Evolutionary conservation across 2,113 vertebrate species (phyloP), one percentile per base, ranked within the genome.

Genomic region (Scartelaos histophorus): DNA sequence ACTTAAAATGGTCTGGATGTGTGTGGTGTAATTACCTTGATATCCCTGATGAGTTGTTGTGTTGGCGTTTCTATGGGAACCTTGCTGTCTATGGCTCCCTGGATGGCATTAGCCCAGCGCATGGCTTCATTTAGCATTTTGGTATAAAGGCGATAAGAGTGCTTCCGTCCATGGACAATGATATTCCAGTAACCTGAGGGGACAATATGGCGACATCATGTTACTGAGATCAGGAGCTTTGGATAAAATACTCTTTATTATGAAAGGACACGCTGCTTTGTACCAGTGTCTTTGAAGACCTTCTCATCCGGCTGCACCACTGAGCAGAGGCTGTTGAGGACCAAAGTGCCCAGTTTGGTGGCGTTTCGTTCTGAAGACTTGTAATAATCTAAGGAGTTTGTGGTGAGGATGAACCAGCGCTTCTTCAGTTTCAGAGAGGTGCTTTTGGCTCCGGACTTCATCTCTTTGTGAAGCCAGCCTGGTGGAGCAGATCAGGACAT

Each of bases 391-490:
- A 98, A 88, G 15, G 96, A 95, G 82, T 92, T 96, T 49, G 89
- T 94, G 66, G 94, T 98, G 80, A 98, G 91, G 46, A 98, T 95
- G 80, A 98, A 96, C 96, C 96, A 98, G 84, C 96, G 95, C 71
- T 96, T 96, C 92, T 97, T 97, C 87, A 98, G 92, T 87, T 96
- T 97, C 79, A 96, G 92, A 51, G 95, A 95, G 1, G 94, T 94
- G 80, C 93, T 95, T 86, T 97, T 97, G 21, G 89, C 94, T 69
- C 93, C 94, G 3, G 93, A 93, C 82, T 95, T 96, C 79, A 98
- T 94, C 84, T 96, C 96, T 80, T 98, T 98, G 58, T 97, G 95
- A 22, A 98, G 88, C 96, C 96, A 98, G 17, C 96, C 96, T 97
- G 80, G 77, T 16, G 13, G 7, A 24, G 7, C 45, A 64, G 17